phyloP scores from a whole-genome alignment of 2,113 vertebrate genomes.

The Corvus moneduloides region DNA sequence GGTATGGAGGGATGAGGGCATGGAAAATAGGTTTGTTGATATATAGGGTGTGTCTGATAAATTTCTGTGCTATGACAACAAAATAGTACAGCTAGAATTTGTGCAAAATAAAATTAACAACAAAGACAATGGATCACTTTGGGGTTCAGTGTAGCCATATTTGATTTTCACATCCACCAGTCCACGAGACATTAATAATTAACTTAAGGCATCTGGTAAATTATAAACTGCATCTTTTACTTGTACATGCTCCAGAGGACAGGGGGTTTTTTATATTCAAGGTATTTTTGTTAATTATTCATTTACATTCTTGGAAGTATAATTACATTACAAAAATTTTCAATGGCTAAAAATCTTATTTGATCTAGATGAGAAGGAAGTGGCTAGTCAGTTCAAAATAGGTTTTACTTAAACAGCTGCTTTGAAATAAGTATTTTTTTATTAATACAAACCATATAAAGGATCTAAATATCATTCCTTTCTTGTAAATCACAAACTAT shows the following conservation, averaged over 20 bases:
- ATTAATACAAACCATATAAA: conserved; percentile 31
- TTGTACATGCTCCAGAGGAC: not conserved
- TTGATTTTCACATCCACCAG: conserved; percentile 20
- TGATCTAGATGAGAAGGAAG: not conserved
- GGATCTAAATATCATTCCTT: not conserved
- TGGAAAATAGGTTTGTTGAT: not conserved
- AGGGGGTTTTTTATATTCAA: not conserved
- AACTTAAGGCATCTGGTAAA: not conserved
- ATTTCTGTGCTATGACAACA: not conserved
- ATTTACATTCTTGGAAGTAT: not conserved
- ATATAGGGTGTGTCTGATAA: not conserved
- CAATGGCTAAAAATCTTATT: not conserved
- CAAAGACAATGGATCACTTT: not conserved
- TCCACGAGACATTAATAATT: not conserved
- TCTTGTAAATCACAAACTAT: not conserved
- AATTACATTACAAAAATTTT: not conserved
- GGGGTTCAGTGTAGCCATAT: not conserved
- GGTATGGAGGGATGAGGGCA: not conserved
- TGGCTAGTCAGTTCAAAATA: not conserved
- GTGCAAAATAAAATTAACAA: not conserved
- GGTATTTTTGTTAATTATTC: not conserved
- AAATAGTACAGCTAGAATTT: not conserved
- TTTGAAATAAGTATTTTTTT: conserved; percentile 6
- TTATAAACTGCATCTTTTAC: not conserved
- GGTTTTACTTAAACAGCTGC: not conserved